Evolutionary conservation across 2,888 invertebrate genomes (phyloP), one percentile per base, ranked within the genome.

Genomic region (Folsomia manolachei): DNA sequence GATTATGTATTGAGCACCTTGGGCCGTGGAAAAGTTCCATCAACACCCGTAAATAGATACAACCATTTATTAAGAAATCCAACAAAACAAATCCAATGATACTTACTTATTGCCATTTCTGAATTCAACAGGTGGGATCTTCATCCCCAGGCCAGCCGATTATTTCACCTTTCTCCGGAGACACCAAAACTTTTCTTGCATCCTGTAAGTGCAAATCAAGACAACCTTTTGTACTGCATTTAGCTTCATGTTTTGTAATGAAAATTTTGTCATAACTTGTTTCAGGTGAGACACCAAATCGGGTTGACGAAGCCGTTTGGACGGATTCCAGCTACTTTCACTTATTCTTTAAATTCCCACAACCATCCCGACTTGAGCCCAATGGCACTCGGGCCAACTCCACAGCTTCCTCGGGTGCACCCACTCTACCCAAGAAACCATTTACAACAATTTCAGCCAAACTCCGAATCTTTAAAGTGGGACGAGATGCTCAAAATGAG

Each of bases 231-330:
- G n/a, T n/a, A n/a, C n/a, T n/a, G n/a, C n/a, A n/a, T n/a, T n/a
- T n/a, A n/a, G n/a, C n/a, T n/a, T n/a, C n/a, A n/a, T n/a, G n/a
- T n/a, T n/a, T n/a, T n/a, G n/a, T n/a, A n/a, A 7, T n/a, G 60
- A 60, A 7, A 60, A 7, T 11, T 11, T 18, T n/a, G 7, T 60
- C n/a, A 60, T 11, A 7, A 21, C 9, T 60, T 60, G 60, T 18
- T 60, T 60, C 9, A 88, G 88, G 88, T 83, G 86, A 86, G 76
- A 79, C 86, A 21, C 88, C 88, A 0, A 82, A 84, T 71, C 86
- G 87, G 78, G 86, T 87, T 2, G 87, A 88, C 71, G 83, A 85
- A 71, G 88, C 88, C 51, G 81, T 85, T 1, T 88, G 88, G 87
- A 83, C 84, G 53, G 85, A 87, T 71, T 84, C 86, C 21, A 84